Evolutionary conservation across 2,113 vertebrate genomes (phyloP).

Genomic region (Odocoileus hemionus): DNA sequence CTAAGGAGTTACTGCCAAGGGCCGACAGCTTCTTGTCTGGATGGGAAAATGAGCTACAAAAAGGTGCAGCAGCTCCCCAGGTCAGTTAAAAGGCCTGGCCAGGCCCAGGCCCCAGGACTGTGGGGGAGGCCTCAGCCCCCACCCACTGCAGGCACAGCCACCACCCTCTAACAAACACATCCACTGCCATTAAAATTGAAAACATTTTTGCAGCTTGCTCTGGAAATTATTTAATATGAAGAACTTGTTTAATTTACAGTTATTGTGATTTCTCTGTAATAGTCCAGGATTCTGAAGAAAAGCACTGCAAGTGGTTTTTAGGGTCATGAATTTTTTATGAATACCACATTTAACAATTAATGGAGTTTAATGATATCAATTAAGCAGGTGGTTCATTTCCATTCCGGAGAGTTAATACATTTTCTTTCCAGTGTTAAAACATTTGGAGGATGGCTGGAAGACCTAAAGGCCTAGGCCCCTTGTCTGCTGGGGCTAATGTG

Average conservation of each 20-base stretch:
- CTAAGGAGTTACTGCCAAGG: not conserved
- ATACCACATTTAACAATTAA: slow-evolving; percentile 26
- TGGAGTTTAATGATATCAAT: not conserved
- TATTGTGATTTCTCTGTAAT: not conserved
- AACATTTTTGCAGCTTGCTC: not conserved
- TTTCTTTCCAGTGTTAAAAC: not conserved
- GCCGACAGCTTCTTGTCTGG: not conserved
- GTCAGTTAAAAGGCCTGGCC: not conserved
- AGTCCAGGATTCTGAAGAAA: slow-evolving; percentile 16
- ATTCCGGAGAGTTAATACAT: not conserved
- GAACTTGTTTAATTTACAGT: slow-evolving; percentile 26
- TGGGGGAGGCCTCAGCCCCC: too few relatives aligned
- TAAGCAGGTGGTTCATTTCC: not conserved
- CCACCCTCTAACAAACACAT: not conserved
- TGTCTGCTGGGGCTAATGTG: not conserved
- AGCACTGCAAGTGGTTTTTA: not conserved
- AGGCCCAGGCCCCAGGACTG: too few relatives aligned
- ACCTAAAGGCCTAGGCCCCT: not conserved
- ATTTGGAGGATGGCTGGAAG: not conserved
- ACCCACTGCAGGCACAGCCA: not conserved
- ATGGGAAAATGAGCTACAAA: not conserved
- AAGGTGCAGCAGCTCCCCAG: not conserved
- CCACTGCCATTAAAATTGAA: not conserved
- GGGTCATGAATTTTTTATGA: slow-evolving; percentile 52
- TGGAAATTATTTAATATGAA: slow-evolving; percentile 29